Evolutionary conservation across 2,797 vertebrate species (phyloP).

Genomic region (Artibeus lituratus): DNA sequence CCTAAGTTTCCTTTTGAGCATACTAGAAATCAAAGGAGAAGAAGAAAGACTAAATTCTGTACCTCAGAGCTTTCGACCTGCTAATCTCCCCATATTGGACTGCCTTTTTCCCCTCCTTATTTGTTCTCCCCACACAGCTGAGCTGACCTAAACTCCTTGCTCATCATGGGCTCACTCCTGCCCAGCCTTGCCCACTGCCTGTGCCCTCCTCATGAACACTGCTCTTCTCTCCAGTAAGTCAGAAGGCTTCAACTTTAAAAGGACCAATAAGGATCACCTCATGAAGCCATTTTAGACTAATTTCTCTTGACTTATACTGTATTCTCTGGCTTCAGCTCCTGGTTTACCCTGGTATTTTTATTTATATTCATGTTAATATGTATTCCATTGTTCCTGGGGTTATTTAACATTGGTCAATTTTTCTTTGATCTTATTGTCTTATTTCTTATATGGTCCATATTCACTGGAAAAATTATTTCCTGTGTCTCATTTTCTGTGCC

Average conservation of each 20-base stretch:
- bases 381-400: neutral
- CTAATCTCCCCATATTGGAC: neutral
- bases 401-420: neutral
- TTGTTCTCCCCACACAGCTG: neutral
- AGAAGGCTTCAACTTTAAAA: neutral
- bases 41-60: neutral
- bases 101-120: neutral
- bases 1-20: neutral
- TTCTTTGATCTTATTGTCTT: slow-evolving; percentile 15
- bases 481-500: neutral
- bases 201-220: neutral
- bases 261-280: fast-evolving
- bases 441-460: neutral
- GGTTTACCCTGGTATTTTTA: neutral
- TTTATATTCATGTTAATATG: neutral
- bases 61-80: neutral
- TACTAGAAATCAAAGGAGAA: neutral
- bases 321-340: neutral
- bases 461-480: neutral
- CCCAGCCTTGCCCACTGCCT: neutral
- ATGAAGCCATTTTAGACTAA: neutral
- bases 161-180: neutral
- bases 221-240: neutral
- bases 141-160: neutral
- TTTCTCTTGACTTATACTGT: neutral